Conservation (phyloP, 2,797 vertebrate species). For the Mus caroli region DNA sequence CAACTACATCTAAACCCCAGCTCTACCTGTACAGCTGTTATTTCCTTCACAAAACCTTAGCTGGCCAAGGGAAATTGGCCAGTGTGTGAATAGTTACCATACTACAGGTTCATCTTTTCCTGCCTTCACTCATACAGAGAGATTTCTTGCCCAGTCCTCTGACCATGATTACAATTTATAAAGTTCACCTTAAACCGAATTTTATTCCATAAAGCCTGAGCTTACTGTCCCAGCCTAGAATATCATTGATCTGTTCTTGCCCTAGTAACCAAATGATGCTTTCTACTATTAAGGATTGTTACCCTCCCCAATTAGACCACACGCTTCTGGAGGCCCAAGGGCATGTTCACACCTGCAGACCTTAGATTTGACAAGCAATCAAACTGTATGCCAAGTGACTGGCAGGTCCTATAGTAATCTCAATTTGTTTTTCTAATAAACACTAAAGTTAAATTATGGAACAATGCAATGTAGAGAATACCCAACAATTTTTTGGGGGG, state of each 20-base stretch:
- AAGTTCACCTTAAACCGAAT: background rate
- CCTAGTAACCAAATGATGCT: background rate
- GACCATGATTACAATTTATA: background rate
- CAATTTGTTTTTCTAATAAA: conserved; percentile 64
- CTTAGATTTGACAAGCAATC: conserved; percentile 40
- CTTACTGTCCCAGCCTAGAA: background rate
- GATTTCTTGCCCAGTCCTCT: conserved; percentile 1
- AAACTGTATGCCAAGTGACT: conserved; percentile 48
- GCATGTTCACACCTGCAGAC: background rate
- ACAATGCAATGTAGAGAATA: conserved; percentile 66
- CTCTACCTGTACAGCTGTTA: background rate
- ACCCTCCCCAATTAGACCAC: conserved; percentile 4
- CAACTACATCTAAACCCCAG: background rate
- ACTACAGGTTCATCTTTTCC: background rate
- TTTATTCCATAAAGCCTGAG: conserved; percentile 20
- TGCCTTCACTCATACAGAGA: background rate
- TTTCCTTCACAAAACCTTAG: background rate
- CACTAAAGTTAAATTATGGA: conserved; percentile 70
- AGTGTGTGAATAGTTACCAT: background rate
- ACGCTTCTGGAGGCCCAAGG: conserved; percentile 4
- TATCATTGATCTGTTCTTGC: background rate
- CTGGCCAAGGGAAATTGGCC: background rate
- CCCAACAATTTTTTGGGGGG: conserved; percentile 43
- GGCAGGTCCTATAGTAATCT: conserved; percentile 54
- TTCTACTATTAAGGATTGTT: background rate